Conservation (phyloP, 2,797 vertebrate species). For the Trachurus trachurus region DNA sequence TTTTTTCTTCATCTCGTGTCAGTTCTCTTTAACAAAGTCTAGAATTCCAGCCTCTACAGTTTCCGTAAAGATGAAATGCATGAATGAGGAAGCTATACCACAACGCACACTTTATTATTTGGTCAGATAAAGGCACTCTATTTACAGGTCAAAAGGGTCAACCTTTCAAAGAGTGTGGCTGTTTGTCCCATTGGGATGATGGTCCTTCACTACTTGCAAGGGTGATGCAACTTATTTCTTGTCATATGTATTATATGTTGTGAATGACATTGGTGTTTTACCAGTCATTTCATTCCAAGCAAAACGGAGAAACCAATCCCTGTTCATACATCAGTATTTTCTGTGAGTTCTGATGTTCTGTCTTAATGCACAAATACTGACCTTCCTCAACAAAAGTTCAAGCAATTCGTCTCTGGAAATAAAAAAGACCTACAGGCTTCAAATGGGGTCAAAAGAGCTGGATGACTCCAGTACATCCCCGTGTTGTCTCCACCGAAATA, state of each 20-base stretch:
- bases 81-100: neutral
- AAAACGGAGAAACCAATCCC: constrained; percentile 9
- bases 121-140: neutral
- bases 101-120: neutral
- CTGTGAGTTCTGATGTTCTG: constrained; percentile 5
- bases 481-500: constrained; percentile 57
- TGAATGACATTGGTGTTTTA: neutral
- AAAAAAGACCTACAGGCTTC: constrained; percentile 49
- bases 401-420: constrained; percentile 50
- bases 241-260: neutral
- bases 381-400: constrained; percentile 44
- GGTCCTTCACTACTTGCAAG: neutral
- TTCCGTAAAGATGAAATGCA: neutral
- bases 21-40: neutral
- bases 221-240: neutral
- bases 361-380: constrained; percentile 48
- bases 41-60: neutral
- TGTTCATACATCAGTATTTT: constrained; percentile 16
- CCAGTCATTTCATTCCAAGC: neutral
- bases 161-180: neutral
- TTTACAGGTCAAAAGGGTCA: neutral
- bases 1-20: neutral
- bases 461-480: constrained; percentile 49
- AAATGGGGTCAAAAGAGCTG: constrained; percentile 50
- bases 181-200: neutral